Evolutionary conservation across 2,888 invertebrate species (phyloP).

Genomic region (Silvanus unidentatus): DNA sequence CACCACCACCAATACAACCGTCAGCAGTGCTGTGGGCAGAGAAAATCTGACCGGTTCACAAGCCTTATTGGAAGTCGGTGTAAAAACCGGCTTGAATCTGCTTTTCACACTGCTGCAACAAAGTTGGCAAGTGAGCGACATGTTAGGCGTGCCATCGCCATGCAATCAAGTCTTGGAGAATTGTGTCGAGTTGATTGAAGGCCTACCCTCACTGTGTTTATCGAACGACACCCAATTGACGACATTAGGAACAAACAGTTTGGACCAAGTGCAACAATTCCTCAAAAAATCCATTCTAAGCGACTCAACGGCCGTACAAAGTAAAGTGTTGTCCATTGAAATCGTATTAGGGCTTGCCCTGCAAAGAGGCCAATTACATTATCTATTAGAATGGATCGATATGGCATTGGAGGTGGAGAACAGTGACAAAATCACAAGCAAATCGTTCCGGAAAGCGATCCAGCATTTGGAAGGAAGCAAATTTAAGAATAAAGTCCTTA

Average conservation of each 20-base stretch:
- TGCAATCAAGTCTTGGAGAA: conserved; percentile 56
- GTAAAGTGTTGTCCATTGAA: conserved; percentile 47
- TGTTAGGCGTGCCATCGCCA: conserved; percentile 45
- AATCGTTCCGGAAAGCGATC: conserved; percentile 36
- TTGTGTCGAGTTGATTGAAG: conserved; percentile 51
- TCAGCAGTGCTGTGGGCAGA: too few relatives aligned
- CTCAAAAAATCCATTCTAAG: conserved; percentile 50
- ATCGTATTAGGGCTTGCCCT: conserved; percentile 53
- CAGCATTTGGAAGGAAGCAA: conserved; percentile 33
- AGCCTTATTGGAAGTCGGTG: conserved; percentile 56
- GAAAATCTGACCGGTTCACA: conserved; percentile 42
- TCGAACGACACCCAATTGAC: conserved; percentile 56
- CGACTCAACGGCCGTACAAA: conserved; percentile 46
- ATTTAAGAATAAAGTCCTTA: conserved; percentile 19
- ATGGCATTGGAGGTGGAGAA: conserved; percentile 46
- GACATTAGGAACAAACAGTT: conserved; percentile 47
- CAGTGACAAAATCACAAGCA: conserved; percentile 25
- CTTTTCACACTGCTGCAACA: conserved; percentile 55
- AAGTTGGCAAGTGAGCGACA: conserved; percentile 51
- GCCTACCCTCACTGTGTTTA: conserved; percentile 54
- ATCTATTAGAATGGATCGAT: conserved; percentile 58
- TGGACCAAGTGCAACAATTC: conserved; percentile 53
- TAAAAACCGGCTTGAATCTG: conserved; percentile 55
- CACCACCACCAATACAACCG: too few relatives aligned
- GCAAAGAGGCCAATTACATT: conserved; percentile 55